phyloP scores from a whole-genome alignment of 35 echinoderm and acorn worm genomes.

The Anneissia japonica region DNA sequence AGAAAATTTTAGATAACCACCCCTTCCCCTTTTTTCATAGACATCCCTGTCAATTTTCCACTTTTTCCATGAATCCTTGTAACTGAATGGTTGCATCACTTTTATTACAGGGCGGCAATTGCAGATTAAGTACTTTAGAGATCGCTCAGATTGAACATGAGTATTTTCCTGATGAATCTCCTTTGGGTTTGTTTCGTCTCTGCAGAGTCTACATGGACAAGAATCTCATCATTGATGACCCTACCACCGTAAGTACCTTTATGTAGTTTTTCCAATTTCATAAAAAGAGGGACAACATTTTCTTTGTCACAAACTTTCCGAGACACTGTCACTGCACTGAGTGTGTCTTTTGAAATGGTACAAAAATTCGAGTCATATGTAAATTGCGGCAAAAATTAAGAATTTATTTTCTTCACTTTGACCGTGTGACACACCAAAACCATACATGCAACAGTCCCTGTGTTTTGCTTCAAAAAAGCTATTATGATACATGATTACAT shows the following conservation, averaged over 20 bases:
- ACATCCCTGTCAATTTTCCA: too few relatives aligned
- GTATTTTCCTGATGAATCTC: conserved; percentile 78
- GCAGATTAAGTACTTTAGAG: conserved; percentile 14
- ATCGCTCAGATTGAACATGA: conserved; percentile 84
- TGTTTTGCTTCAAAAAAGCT: too few relatives aligned
- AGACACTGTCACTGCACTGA: not conserved
- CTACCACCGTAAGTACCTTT: conserved; percentile 66
- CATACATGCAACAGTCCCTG: too few relatives aligned
- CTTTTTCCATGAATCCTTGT: too few relatives aligned
- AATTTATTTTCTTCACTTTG: too few relatives aligned
- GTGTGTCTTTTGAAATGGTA: too few relatives aligned
- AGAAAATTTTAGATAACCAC: too few relatives aligned
- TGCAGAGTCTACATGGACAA: conserved; percentile 82
- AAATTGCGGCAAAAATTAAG: not conserved
- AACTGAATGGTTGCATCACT: too few relatives aligned
- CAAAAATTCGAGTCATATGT: not conserved
- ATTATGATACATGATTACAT: too few relatives aligned
- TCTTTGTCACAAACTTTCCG: not conserved
- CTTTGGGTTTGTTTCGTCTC: conserved; percentile 63
- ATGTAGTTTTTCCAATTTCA: not conserved
- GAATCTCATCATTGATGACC: conserved; percentile 55
- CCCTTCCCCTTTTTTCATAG: too few relatives aligned
- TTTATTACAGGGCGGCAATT: not conserved
- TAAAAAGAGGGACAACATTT: not conserved
- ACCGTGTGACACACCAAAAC: too few relatives aligned